phyloP scores from a whole-genome alignment of 2,888 invertebrate species.

The Diaperis boleti region DNA sequence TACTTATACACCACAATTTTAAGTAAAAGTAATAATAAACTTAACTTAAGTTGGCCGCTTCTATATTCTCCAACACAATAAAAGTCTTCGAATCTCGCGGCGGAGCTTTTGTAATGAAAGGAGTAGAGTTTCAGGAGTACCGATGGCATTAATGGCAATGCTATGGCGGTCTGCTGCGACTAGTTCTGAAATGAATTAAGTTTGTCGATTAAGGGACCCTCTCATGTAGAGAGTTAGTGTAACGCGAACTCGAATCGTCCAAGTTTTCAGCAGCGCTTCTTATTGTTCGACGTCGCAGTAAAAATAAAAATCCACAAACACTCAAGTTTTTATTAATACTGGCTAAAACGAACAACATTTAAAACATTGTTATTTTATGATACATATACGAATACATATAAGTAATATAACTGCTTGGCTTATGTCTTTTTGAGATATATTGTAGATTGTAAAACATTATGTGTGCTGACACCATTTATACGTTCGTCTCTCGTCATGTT shows the following conservation, averaged over 20 bases:
- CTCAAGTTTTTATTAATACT: slow-evolving; percentile 57
- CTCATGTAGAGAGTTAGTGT: slow-evolving; percentile 53
- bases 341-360: slow-evolving; percentile 51
- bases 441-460: slow-evolving; percentile 60
- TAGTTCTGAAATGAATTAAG: slow-evolving; percentile 61
- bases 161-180: slow-evolving; percentile 44
- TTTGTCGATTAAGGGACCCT: slow-evolving; percentile 61
- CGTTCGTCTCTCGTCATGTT: slow-evolving; percentile 48
- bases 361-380: slow-evolving; percentile 60
- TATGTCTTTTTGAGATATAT: slow-evolving; percentile 58
- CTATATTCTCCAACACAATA: no score
- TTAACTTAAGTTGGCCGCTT: no score
- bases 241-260: slow-evolving; percentile 50
- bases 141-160: slow-evolving; percentile 45
- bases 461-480: slow-evolving; percentile 54
- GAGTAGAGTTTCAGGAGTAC: slow-evolving; percentile 39
- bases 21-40: no score
- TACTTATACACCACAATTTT: no score
- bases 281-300: slow-evolving; percentile 44
- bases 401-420: slow-evolving; percentile 51
- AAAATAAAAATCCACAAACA: slow-evolving; percentile 52
- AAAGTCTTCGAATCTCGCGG: neutral
- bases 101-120: slow-evolving; percentile 21
- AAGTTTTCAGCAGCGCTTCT: slow-evolving; percentile 40
- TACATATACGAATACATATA: slow-evolving; percentile 56